Evolutionary conservation across 2,113 vertebrate genomes (phyloP), one percentile per base, ranked within the genome.

Genomic region (Cygnus buccinator): DNA sequence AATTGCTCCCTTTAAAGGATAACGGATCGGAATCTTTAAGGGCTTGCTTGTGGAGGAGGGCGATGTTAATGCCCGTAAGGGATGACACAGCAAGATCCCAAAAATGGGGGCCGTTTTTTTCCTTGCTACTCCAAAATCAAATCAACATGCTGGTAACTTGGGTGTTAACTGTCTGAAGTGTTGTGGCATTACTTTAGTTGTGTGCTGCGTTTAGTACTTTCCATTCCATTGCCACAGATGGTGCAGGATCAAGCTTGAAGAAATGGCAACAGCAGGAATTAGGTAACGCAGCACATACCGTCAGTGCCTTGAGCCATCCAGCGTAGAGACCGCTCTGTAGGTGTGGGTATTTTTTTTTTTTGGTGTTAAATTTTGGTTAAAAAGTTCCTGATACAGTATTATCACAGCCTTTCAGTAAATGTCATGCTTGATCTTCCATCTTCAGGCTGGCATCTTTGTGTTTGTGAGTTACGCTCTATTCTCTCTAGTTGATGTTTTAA

Each of bases 1-100:
- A 94, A 95, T 97, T 96, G 89, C 84, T 95, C 84, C 55, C 71
- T 94, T 85, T 92, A 95, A 94, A 84, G 91, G 88, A 95, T 83
- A 96, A 90, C 93, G 87, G 88, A 89, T 94, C 65, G 87, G 91
- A 94, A 92, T 67, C 81, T 90, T 75, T 87, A 89, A 87, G 81
- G 90, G 91, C 77, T 96, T 86, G 91, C 72, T 54, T 83, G 44
- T 75, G 50, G 78, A 87, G 81, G 62, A 78, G 80, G 76, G 73
- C 89, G 73, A 3, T 90, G 23, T 82, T 93, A 87, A 79, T 89
- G 90, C 65, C 73, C 61, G 70, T 87, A 55, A 52, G 55, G 31
- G 59, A 93, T 92, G 86, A 87, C 41, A 39, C 73, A 83, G 77
- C 66, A 76, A 68, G 81, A 43, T 52, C 85, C 48, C n/a, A 50